These are phyloP conservation scores for Drosophila pseudotakahashii DNA, from an alignment of 2,888 invertebrate genomes.

Conservation along the genomic window DNA sequence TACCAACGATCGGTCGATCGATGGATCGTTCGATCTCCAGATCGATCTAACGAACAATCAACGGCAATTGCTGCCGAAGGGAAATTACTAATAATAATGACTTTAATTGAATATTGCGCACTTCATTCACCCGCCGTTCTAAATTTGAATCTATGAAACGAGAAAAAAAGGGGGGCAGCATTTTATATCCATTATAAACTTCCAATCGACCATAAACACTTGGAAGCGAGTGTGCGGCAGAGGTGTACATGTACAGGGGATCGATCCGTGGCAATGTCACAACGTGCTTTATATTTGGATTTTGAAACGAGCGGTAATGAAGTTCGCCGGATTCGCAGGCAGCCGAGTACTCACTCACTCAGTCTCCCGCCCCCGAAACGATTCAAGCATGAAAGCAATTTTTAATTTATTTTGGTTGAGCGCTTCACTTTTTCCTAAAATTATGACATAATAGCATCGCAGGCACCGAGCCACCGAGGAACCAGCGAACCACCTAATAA, in stretches of 20 bases:
- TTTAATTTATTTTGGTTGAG: conserved; percentile 81
- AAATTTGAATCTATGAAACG: conserved; percentile 45
- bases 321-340: conserved; percentile 28
- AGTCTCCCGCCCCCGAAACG: conserved; percentile 38
- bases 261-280: conserved; percentile 51
- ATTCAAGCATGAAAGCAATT: conserved; percentile 81
- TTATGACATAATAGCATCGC: conserved; percentile 77
- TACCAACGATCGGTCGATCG: conserved; percentile 33
- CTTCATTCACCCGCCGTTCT: conserved; percentile 68
- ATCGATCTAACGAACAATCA: conserved; percentile 49
- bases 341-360: conserved; percentile 33
- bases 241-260: conserved; percentile 14
- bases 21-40: conserved; percentile 20
- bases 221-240: conserved; percentile 35
- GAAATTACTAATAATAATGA: conserved; percentile 81
- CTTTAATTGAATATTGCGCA: conserved; percentile 82
- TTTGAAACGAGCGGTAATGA: conserved; percentile 56
- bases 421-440: conserved; percentile 78
- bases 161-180: conserved; percentile 36
- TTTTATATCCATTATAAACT: conserved; percentile 79
- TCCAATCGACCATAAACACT: conserved; percentile 82
- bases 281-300: conserved; percentile 65
- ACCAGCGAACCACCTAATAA: conserved; percentile 71
- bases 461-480: neutral
- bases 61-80: conserved; percentile 53